phyloP scores from a whole-genome alignment of 2,113 vertebrate species.

The Elaphurus davidianus region DNA sequence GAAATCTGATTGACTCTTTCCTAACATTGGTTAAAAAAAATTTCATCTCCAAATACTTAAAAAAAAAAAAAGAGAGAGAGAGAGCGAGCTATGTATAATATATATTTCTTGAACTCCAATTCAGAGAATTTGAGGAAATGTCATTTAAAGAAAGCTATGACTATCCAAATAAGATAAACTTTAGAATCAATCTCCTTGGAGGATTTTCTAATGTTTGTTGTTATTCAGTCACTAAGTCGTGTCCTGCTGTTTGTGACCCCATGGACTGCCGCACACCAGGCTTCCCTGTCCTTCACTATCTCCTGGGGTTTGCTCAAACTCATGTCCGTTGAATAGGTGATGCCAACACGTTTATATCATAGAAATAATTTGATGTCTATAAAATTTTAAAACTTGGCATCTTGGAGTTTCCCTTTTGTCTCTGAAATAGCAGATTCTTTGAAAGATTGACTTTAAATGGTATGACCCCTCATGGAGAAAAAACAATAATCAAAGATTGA shows the following conservation, averaged over 20 bases:
- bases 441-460: not conserved
- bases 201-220: not conserved
- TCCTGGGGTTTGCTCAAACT: not conserved
- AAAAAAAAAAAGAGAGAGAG: not conserved
- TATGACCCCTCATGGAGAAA: not conserved
- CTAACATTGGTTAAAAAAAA: not conserved
- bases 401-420: not conserved
- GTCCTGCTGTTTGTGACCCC: not conserved
- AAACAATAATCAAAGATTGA: not conserved
- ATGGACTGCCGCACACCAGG: not conserved
- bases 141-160: not conserved
- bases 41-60: not conserved
- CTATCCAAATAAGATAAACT: not conserved
- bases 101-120: not conserved
- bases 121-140: not conserved
- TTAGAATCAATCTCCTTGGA: not conserved
- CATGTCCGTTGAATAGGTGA: not conserved
- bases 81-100: not conserved
- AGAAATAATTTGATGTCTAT: not conserved
- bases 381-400: not conserved
- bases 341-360: not conserved
- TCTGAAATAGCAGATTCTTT: not conserved
- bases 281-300: not conserved
- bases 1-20: not conserved
- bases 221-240: not conserved